phyloP scores from a whole-genome alignment of 2,888 invertebrate species.

The Dorcus parallelipipedus region DNA sequence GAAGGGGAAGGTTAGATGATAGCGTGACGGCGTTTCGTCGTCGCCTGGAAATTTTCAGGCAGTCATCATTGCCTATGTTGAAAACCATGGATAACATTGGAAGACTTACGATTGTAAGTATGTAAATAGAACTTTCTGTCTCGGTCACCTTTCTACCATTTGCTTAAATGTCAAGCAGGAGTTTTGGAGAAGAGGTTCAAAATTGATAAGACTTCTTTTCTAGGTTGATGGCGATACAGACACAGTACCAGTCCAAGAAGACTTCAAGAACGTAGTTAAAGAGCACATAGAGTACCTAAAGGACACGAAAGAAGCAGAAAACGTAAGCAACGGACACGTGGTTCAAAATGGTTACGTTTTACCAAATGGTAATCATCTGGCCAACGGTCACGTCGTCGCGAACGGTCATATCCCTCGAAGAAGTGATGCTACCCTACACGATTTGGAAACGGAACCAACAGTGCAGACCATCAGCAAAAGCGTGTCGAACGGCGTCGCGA shows the following conservation, averaged over 20 bases:
- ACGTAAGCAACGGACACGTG: constrained; percentile 4
- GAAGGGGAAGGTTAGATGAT: constrained; percentile 80
- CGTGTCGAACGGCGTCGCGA: constrained; percentile 33
- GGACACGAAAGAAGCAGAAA: constrained; percentile 22
- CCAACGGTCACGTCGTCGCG: constrained; percentile 21
- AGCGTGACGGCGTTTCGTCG: constrained; percentile 81
- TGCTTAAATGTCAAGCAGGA: no score
- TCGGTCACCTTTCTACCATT: no score
- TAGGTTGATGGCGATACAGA: constrained; percentile 87
- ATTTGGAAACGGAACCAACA: constrained; percentile 39
- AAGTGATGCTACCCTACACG: constrained; percentile 33
- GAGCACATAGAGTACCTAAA: constrained; percentile 66
- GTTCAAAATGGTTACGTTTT: constrained; percentile 9
- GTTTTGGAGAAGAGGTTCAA: no score
- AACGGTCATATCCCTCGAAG: constrained; percentile 22
- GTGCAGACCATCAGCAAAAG: constrained; percentile 43
- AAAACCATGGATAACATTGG: constrained; percentile 79
- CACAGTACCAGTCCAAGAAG: constrained; percentile 70
- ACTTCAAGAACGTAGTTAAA: constrained; percentile 68
- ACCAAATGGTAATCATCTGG: constrained; percentile 14
- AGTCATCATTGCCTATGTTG: constrained; percentile 84
- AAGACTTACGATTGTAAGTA: constrained; percentile 80
- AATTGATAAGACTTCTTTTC: constrained; percentile 6
- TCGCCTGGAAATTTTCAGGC: constrained; percentile 81
- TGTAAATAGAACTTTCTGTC: no score